Percentiles rank a stretch among this genome's conserved stretches.
Evolutionary conservation across 2,888 invertebrate species (phyloP).

Genomic region (Eilema sororculum): DNA sequence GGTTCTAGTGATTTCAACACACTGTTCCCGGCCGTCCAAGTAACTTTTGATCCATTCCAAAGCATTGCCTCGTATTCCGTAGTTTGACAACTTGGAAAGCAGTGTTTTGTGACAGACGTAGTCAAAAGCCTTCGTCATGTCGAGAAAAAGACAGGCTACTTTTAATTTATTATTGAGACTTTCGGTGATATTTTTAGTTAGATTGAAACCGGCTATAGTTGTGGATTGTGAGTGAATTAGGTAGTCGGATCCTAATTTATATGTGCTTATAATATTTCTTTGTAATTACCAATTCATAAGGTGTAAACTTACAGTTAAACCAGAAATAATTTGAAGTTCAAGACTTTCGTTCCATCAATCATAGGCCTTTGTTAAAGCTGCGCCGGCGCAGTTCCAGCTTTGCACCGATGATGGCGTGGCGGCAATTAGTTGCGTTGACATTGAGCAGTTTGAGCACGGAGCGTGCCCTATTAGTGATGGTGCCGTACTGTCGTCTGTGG

Average conservation of each 20-base stretch:
- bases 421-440: constrained; percentile 62
- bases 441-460: constrained; percentile 45
- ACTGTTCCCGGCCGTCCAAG: no score
- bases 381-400: constrained; percentile 22
- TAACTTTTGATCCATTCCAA: no score
- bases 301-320: neutral
- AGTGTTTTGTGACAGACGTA: no score
- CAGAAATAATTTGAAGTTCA: neutral
- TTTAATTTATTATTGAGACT: no score
- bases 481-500: constrained; percentile 29
- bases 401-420: constrained; percentile 21
- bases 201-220: no score
- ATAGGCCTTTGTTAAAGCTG: constrained; percentile 3
- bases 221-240: no score
- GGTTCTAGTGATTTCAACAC: no score
- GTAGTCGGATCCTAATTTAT: neutral
- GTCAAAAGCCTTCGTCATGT: no score
- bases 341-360: neutral
- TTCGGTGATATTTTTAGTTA: no score
- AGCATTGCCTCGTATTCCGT: no score
- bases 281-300: neutral
- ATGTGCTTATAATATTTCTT: neutral
- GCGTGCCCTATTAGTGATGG: constrained; percentile 52
- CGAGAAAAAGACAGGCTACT: no score
- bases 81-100: no score